These are phyloP conservation scores for Spongilla lacustris DNA, from an alignment of 37 sponge, comb jelly and placozoan species.

Conservation along the genomic window DNA sequence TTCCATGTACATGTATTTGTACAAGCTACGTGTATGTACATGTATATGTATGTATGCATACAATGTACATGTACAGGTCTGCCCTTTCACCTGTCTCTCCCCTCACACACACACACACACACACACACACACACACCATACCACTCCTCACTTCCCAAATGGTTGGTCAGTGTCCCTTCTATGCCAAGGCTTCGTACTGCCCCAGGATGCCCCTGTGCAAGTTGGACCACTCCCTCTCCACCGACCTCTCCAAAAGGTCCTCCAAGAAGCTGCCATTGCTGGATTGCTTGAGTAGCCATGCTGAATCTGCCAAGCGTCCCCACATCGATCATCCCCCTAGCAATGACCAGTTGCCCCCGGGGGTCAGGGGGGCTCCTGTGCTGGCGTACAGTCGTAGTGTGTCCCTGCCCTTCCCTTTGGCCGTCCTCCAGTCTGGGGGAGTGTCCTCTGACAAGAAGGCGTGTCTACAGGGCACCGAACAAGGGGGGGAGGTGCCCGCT, in stretches of 20 bases:
- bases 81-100: not conserved
- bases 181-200: conserved; percentile 45
- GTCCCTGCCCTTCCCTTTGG: not conserved
- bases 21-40: not conserved
- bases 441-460: no score
- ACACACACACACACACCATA: not conserved
- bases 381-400: not conserved
- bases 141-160: not conserved
- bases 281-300: not conserved
- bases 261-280: not conserved
- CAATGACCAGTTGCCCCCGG: not conserved
- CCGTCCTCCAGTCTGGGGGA: no score
- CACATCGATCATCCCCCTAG: not conserved
- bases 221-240: conserved; percentile 20
- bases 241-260: not conserved
- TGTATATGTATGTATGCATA: not conserved
- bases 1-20: conserved; percentile 14
- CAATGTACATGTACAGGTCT: not conserved
- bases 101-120: not conserved
- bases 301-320: not conserved
- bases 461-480: no score
- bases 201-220: conserved; percentile 44
- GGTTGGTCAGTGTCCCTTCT: conserved; percentile 37
- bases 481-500: not conserved
- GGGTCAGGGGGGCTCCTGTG: not conserved